These are phyloP conservation scores for Rhagium mordax DNA, from an alignment of 2,888 invertebrate species.

Conservation along the genomic window DNA sequence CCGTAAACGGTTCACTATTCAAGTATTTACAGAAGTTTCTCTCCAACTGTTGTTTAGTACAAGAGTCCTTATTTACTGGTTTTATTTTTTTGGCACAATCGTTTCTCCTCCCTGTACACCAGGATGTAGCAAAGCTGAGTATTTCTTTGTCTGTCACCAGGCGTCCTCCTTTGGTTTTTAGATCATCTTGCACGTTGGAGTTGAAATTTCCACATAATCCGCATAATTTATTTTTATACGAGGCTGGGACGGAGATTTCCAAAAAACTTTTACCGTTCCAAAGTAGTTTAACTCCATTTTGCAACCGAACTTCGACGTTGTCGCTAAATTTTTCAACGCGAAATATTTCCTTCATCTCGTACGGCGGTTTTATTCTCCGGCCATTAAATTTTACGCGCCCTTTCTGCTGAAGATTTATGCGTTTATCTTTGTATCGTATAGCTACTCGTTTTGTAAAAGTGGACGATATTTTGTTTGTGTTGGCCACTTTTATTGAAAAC, in stretches of 20 bases:
- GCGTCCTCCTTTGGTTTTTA: constrained; percentile 77
- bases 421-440: constrained; percentile 81
- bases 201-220: constrained; percentile 98
- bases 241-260: constrained; percentile 85
- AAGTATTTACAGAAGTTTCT: constrained; percentile 60
- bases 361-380: constrained; percentile 73
- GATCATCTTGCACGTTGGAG: constrained; percentile 87
- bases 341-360: constrained; percentile 66
- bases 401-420: constrained; percentile 89
- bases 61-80: constrained; percentile 32
- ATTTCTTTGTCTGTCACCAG: constrained; percentile 77
- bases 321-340: constrained; percentile 79
- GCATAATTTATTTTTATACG: constrained; percentile 84
- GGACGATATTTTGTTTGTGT: constrained; percentile 84
- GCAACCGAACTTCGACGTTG: constrained; percentile 78
- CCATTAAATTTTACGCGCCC: constrained; percentile 91
- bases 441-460: constrained; percentile 94
- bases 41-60: constrained; percentile 53
- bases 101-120: constrained; percentile 82
- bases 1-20: constrained; percentile 76
- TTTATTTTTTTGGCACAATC: constrained; percentile 56
- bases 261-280: constrained; percentile 97
- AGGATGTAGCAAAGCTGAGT: constrained; percentile 87
- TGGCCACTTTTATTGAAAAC: constrained; percentile 91
- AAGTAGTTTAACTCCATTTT: constrained; percentile 85